Conservation (phyloP, 2,888 invertebrate species). For the Anagyrus pseudococci region DNA sequence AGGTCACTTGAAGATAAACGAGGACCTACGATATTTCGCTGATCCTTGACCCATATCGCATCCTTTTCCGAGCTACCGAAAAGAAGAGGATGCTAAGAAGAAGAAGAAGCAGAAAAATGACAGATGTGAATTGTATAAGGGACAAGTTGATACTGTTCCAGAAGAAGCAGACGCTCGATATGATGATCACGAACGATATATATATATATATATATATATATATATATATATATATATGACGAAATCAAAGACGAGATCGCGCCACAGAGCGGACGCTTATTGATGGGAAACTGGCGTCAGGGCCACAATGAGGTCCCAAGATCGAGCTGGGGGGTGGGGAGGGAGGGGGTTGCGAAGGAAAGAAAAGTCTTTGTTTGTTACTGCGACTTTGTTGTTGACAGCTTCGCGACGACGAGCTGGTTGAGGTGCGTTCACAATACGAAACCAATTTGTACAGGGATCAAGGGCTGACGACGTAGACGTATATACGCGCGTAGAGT, state of each 20-base stretch:
- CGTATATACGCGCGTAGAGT: conserved; percentile 6
- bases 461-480: conserved; percentile 14
- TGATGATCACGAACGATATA: conserved; percentile 25
- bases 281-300: too few relatives aligned
- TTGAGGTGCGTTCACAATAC: conserved; percentile 3
- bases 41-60: neutral
- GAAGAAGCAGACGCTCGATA: neutral
- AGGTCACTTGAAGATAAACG: conserved; percentile 49
- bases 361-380: too few relatives aligned
- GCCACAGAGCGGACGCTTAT: neutral
- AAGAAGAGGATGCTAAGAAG: neutral
- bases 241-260: conserved; percentile 4
- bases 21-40: neutral
- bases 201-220: too few relatives aligned
- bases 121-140: conserved; percentile 7
- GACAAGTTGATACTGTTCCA: neutral
- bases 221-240: too few relatives aligned
- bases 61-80: neutral
- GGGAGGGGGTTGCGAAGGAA: too few relatives aligned
- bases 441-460: neutral
- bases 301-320: too few relatives aligned
- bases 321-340: too few relatives aligned
- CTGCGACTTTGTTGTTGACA: conserved; percentile 15
- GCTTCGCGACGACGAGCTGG: conserved; percentile 17
- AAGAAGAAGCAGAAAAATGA: neutral